These are phyloP conservation scores for Baronia brevicornis DNA, from an alignment of 2,888 invertebrate genomes.

Conservation along the genomic window DNA sequence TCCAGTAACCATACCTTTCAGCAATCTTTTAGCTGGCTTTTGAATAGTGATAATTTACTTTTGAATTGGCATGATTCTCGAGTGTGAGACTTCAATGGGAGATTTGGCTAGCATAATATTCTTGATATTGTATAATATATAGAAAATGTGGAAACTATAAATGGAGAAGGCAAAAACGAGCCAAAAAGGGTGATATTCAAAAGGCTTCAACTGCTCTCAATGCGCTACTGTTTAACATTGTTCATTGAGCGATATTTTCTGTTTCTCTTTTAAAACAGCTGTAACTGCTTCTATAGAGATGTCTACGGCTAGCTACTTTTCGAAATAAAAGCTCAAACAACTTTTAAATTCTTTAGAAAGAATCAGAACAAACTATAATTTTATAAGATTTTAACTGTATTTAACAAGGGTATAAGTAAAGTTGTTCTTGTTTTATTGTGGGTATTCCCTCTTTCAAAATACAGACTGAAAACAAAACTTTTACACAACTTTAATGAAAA, in stretches of 20 bases:
- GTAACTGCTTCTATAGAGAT: slow-evolving; percentile 36
- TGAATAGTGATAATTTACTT: slow-evolving; percentile 66
- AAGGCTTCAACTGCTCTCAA: slow-evolving; percentile 64
- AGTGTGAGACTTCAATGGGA: slow-evolving; percentile 56
- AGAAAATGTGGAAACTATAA: slow-evolving; percentile 69
- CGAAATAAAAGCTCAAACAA: no score
- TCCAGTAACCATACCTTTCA: slow-evolving; percentile 24
- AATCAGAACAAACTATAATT: no score
- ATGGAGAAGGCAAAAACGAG: slow-evolving; percentile 57
- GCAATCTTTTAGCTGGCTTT: slow-evolving; percentile 27
- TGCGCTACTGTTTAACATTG: slow-evolving; percentile 66
- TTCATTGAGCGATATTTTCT: slow-evolving; percentile 65
- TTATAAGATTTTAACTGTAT: no score
- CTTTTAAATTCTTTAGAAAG: no score
- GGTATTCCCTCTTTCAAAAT: no score
- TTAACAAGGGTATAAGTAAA: no score
- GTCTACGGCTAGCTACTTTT: no score
- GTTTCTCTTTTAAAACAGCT: slow-evolving; percentile 54
- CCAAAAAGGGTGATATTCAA: slow-evolving; percentile 68
- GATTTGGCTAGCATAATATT: slow-evolving; percentile 49
- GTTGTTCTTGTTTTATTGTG: no score
- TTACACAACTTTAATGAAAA: no score
- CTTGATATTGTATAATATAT: slow-evolving; percentile 59
- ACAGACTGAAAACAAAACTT: no score
- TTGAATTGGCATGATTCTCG: slow-evolving; percentile 51